phyloP scores from a whole-genome alignment of 2,113 vertebrate genomes.

The Hemichromis elongatus region DNA sequence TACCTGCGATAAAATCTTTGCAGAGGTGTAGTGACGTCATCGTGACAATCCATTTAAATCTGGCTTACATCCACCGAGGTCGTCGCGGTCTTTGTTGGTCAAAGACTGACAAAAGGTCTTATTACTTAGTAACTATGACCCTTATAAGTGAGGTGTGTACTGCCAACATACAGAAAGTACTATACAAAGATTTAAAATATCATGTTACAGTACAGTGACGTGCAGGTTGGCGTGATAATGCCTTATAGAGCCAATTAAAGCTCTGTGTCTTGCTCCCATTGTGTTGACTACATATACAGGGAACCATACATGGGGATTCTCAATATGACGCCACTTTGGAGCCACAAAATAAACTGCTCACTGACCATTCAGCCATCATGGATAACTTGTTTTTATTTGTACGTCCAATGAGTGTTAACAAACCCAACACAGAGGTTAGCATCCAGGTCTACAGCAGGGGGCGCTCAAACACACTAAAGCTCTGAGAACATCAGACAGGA shows the following conservation, averaged over 20 bases:
- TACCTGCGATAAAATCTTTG: no score
- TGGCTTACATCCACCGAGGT: background rate
- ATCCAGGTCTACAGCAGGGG: constrained; percentile 69
- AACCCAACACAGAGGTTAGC: constrained; percentile 84
- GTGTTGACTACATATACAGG: background rate
- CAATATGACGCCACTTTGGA: background rate
- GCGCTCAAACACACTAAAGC: constrained; percentile 57
- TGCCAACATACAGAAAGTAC: background rate
- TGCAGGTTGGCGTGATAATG: accelerated
- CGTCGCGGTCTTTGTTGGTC: no score
- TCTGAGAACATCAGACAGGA: constrained; percentile 35
- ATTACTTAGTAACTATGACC: background rate
- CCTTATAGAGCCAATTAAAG: background rate
- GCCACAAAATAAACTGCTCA: background rate
- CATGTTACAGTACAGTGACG: background rate
- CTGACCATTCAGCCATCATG: no score
- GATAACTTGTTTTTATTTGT: constrained; percentile 88
- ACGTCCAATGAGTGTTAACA: constrained; percentile 76
- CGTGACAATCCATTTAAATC: background rate
- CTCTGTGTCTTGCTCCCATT: background rate
- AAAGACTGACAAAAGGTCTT: background rate
- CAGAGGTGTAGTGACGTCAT: background rate
- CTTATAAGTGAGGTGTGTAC: background rate
- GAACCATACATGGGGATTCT: no score
- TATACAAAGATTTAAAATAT: background rate